These are phyloP conservation scores for Drosophila mauritiana DNA, from an alignment of 1,140 invertebrate genomes.

Conservation along the genomic window DNA sequence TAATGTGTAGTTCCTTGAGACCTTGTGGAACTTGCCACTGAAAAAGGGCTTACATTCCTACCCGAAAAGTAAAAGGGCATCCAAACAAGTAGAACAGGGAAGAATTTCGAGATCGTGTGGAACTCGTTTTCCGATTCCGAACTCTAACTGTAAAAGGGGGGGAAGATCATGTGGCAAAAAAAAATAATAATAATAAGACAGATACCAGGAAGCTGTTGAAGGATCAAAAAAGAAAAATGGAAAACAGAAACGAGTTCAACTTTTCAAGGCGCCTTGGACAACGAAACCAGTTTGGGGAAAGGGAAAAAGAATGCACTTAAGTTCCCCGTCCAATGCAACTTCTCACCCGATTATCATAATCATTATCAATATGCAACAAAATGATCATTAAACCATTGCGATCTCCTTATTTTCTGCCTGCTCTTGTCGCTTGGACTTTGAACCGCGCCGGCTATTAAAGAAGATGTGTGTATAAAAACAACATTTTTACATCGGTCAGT, in stretches of 20 bases:
- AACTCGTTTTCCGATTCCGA: constrained; percentile 8
- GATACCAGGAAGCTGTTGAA: constrained; percentile 16
- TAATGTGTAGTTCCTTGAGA: constrained; percentile 1
- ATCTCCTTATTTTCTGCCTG: constrained; percentile 20
- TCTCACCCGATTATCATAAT: constrained; percentile 15
- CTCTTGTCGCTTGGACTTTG: constrained; percentile 38
- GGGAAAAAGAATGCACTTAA: constrained; percentile 33
- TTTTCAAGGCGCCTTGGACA: constrained; percentile 16
- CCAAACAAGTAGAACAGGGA: constrained; percentile 27
- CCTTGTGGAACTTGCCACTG: constrained; percentile 33
- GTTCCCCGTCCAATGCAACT: neutral
- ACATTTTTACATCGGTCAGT: constrained; percentile 20
- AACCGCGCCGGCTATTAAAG: constrained; percentile 26
- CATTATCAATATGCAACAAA: constrained; percentile 16
- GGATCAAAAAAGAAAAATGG: constrained; percentile 6
- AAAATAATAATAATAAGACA: neutral
- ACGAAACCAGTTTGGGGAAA: constrained; percentile 31
- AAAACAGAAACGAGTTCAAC: neutral
- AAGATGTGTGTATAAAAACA: constrained; percentile 28
- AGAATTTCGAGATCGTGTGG: constrained; percentile 1
- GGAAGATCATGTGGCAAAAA: neutral
- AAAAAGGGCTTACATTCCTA: constrained; percentile 13
- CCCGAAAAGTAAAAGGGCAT: constrained; percentile 22
- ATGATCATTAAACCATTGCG: constrained; percentile 12
- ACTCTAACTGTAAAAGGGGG: constrained; percentile 29